Evolutionary conservation across 2,888 invertebrate genomes (phyloP), one percentile per base, ranked within the genome.

Genomic region (Lasioglossum villosulum): DNA sequence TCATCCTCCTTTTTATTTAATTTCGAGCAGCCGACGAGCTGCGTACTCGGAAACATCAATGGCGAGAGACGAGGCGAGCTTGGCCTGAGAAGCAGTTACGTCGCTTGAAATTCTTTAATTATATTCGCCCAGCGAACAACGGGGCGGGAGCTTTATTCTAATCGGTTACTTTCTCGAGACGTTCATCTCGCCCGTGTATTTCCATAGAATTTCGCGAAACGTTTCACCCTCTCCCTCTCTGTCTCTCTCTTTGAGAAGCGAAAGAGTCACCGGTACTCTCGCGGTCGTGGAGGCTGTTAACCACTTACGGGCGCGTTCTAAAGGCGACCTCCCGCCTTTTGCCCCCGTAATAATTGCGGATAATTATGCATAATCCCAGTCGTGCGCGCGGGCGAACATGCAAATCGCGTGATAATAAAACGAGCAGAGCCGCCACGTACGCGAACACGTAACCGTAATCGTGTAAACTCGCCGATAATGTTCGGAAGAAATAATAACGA

Each of bases 291-390:
- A 72, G 27, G 72, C 30, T 73, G 78, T 84, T 78, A 78, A 84
- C 39, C 30, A 63, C 56, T 79, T 78, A 73, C 19, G 48, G 37
- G 10, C 72, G 48, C 39, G 37, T 52, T 59, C 70, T 70, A 71
- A 78, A 71, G 74, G 48, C 59, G 39, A 48, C 48, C 27, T 23
- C 27, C 42, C 56, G 37, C 34, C 79, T 66, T 45, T 74, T 19
- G 48, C 63, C 30, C 39, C 70, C 52, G 8, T 37, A 48, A 85
- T 80, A 78, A 70, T 86, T 80, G 48, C 45, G 42, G 45, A 66
- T 86, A 83, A 80, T 86, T 85, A 86, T 63, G 74, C 86, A 80
- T 84, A 84, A 84, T 78, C 77, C 34, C 30, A 4, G 52, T 8
- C n/a, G 66, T 8, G 37, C 30, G 14, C 16, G 10, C 10, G 10